Evolutionary conservation across 2,888 invertebrate species (phyloP).

Genomic region (Tuta absoluta): DNA sequence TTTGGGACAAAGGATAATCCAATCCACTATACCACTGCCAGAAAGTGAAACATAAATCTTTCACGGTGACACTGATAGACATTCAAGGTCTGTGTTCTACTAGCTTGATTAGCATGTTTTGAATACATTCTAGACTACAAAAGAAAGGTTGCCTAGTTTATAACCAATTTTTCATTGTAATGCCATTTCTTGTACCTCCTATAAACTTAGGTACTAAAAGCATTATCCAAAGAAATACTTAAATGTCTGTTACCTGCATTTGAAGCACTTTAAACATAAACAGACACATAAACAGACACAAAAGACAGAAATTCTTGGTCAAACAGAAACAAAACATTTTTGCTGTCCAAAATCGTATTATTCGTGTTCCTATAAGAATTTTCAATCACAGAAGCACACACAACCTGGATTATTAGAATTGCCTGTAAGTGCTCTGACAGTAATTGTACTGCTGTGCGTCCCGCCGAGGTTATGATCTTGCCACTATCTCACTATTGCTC

Average conservation of each 20-base stretch:
- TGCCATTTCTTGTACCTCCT: background rate
- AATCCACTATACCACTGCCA: constrained; percentile 65
- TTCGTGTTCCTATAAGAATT: background rate
- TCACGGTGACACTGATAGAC: constrained; percentile 67
- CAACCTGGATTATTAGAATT: background rate
- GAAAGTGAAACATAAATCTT: constrained; percentile 74
- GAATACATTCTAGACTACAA: background rate
- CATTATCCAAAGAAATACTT: no score
- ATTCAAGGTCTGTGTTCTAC: constrained; percentile 44
- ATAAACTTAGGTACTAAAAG: background rate
- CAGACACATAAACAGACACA: no score
- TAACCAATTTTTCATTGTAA: background rate
- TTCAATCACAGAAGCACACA: constrained; percentile 1
- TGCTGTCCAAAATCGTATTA: background rate
- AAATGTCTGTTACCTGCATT: no score
- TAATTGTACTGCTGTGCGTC: background rate
- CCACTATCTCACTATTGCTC: background rate
- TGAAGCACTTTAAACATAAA: no score
- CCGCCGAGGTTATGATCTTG: background rate
- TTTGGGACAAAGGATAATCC: constrained; percentile 73
- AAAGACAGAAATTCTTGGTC: background rate
- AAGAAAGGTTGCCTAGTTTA: background rate
- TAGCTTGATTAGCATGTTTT: constrained; percentile 4
- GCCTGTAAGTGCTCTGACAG: background rate
- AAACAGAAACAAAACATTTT: background rate